Evolutionary conservation across 2,888 invertebrate species (phyloP).

Genomic region (Formica aserva): DNA sequence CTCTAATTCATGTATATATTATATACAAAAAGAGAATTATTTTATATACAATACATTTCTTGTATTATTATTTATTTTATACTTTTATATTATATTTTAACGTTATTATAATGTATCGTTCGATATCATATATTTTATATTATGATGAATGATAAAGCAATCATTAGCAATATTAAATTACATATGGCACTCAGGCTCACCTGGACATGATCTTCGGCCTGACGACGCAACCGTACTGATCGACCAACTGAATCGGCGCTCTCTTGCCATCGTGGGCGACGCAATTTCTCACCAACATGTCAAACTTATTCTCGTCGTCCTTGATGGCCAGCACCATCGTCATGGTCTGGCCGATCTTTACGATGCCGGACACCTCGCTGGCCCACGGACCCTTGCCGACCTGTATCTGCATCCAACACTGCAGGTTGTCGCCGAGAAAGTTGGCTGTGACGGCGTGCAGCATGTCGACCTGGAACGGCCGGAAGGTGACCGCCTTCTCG

Average conservation of each 20-base stretch:
- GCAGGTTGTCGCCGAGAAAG: constrained; percentile 97
- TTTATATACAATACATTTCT: not conserved
- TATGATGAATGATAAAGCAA: not conserved
- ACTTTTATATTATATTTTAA: not conserved
- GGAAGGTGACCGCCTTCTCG: constrained; percentile 97
- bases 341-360: constrained; percentile 98
- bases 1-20: not conserved
- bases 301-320: constrained; percentile 98
- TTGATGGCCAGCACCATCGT: constrained; percentile 98
- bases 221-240: constrained; percentile 97
- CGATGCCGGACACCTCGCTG: constrained; percentile 97
- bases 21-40: not conserved
- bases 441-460: constrained; percentile 97
- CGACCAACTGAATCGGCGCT: constrained; percentile 96
- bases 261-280: constrained; percentile 98
- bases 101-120: not conserved
- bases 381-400: constrained; percentile 99
- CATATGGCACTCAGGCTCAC: constrained; percentile 66
- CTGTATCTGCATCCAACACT: constrained; percentile 99
- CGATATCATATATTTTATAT: not conserved
- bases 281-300: constrained; percentile 97
- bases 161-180: not conserved
- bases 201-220: constrained; percentile 96
- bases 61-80: not conserved
- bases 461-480: constrained; percentile 98